Percentiles rank a stretch among this genome's conserved stretches.
These are phyloP conservation scores for Tetragnatha versicolor DNA, from an alignment of 1,140 invertebrate genomes.

Conservation along the genomic window DNA sequence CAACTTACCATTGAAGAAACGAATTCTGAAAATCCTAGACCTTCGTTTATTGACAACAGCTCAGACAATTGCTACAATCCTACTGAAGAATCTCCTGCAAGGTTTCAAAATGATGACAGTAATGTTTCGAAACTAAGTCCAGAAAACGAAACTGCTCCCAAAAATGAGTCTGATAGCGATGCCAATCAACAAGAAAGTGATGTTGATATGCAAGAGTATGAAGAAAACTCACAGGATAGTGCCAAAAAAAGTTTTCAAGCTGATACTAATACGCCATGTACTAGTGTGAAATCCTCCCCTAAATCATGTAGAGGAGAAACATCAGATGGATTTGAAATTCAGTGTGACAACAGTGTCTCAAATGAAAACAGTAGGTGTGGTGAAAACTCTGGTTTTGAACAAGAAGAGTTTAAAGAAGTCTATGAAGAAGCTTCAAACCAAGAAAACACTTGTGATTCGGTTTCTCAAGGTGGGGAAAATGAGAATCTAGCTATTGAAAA, in stretches of 20 bases:
- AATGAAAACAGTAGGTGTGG: conserved; percentile 44
- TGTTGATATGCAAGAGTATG: conserved; percentile 10
- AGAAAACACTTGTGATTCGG: conserved; percentile 52
- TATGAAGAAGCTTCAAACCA: conserved; percentile 7
- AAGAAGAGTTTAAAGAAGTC: conserved; percentile 56
- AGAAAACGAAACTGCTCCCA: background rate
- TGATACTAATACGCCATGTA: background rate
- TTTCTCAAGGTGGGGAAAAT: conserved; percentile 14
- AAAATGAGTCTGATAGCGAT: conserved; percentile 39
- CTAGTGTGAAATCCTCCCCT: conserved; percentile 17
- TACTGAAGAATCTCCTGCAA: conserved; percentile 4
- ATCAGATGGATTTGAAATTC: conserved; percentile 25
- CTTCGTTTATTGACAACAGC: conserved; percentile 10
- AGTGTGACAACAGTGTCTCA: conserved; percentile 52
- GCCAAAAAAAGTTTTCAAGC: conserved; percentile 14
- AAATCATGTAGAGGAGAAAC: conserved; percentile 56
- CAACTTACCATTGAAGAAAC: conserved; percentile 17
- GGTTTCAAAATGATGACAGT: conserved; percentile 25
- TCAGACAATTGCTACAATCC: background rate
- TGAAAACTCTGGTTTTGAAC: conserved; percentile 47
- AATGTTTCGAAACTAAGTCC: background rate
- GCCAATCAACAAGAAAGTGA: conserved; percentile 7
- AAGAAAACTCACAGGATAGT: conserved; percentile 20
- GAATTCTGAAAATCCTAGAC: background rate
- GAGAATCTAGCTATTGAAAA: conserved; percentile 12